These are phyloP conservation scores for Vidua chalybeata DNA, from an alignment of 2,113 vertebrate species.

Conservation along the genomic window DNA sequence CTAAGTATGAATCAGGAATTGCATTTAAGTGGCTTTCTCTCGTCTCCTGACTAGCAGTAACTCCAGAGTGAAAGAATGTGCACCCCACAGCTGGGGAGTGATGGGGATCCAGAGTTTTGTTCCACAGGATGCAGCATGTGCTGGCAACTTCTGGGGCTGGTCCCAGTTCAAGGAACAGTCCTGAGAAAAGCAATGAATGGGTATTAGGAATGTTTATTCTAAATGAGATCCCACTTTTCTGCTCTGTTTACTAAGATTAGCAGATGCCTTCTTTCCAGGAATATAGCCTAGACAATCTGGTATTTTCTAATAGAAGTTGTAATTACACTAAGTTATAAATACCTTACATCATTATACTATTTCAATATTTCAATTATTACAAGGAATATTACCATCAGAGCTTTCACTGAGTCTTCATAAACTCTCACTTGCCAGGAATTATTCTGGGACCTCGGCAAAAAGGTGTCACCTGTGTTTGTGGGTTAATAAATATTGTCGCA, in stretches of 20 bases:
- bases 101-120: neutral
- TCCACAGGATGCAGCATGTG: neutral
- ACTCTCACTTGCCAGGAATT: neutral
- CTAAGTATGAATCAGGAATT: neutral
- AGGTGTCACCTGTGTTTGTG: neutral
- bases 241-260: slow-evolving; percentile 38
- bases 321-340: slow-evolving; percentile 29
- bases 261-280: slow-evolving; percentile 52
- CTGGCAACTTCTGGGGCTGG: neutral
- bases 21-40: neutral
- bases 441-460: neutral
- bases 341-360: neutral
- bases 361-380: neutral
- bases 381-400: neutral
- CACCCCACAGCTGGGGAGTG: neutral
- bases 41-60: neutral
- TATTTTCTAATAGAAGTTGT: slow-evolving; percentile 30
- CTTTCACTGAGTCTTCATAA: neutral
- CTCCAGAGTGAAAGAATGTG: neutral
- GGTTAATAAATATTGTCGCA: neutral
- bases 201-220: neutral
- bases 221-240: slow-evolving; percentile 3
- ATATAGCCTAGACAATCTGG: slow-evolving; percentile 29
- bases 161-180: neutral
- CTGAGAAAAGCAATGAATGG: neutral